Evolutionary conservation across 1,140 invertebrate species (phyloP), one percentile per base, ranked within the genome.

Genomic region (Carcinoscorpius rotundicauda): DNA sequence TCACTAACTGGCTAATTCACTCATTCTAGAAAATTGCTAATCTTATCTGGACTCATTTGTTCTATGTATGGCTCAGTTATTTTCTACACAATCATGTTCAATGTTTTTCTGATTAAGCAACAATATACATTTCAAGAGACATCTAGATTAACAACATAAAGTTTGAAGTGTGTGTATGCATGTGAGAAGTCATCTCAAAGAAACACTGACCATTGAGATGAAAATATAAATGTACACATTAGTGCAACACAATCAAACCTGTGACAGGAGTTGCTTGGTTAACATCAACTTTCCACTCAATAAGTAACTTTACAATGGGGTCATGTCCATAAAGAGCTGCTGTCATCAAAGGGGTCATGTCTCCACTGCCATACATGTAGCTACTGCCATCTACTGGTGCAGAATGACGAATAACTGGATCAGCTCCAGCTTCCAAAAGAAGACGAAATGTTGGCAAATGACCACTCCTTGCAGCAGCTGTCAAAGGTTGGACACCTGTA

Each of bases 311-410:
- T 1, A 77, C 74, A 49, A 80, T 75, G 56, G 76, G 75, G 4
- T 78, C 63, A 68, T 79, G 64, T 3, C 79, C 79, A 50, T 70
- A 64, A 49, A 74, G 68, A 50, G 75, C 72, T 11, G 80, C 78
- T 51, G 80, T 69, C 77, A 82, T 81, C 4, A 83, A 70, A 5
- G 81, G 73, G 58, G 77, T 77, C 51, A 78, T 60, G 66, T 78
- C 79, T 58, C 62, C 57, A 49, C 65, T 57, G 29, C 29, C 29
- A 29, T 29, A 29, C 29, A 29, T 29, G 29, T 29, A 29, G 52
- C 8, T 59, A 61, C 74, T 70, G 58, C 76, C 76, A 49, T 69
- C 70, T 11, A 76, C 74, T 53, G 74, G 75, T 62, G 77, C 64
- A 5, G 72, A 67, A 64, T 75, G 73, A 64, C 81, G 77, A 3